Evolutionary conservation across 2,888 invertebrate species (phyloP).

Genomic region (Scelioninae gen. 1): DNA sequence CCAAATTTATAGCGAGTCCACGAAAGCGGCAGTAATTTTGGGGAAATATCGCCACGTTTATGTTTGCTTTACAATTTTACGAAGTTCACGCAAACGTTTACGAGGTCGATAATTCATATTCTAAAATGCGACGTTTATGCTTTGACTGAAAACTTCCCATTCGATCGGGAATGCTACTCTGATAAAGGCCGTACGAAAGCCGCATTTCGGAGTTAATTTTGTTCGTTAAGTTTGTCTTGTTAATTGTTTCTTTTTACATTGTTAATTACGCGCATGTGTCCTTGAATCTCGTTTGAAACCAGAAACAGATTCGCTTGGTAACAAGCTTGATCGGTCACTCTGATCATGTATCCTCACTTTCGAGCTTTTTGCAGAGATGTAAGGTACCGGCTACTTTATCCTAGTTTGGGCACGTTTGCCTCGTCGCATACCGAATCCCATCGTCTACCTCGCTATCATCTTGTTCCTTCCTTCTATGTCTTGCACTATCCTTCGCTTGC

Average conservation of each 20-base stretch:
- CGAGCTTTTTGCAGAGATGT: slow-evolving; percentile 72
- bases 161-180: neutral
- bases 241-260: slow-evolving; percentile 41
- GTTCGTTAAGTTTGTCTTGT: slow-evolving; percentile 3
- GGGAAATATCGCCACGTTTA: slow-evolving; percentile 20
- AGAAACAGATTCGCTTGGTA: slow-evolving; percentile 50
- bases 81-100: slow-evolving; percentile 28
- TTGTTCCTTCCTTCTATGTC: slow-evolving; percentile 47
- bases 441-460: slow-evolving; percentile 59
- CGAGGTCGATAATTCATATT: slow-evolving; percentile 23
- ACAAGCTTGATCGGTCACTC: slow-evolving; percentile 44
- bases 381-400: slow-evolving; percentile 76
- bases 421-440: slow-evolving; percentile 76
- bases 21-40: slow-evolving; percentile 26
- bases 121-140: neutral
- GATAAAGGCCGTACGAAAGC: slow-evolving; percentile 1
- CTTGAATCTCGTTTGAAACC: slow-evolving; percentile 24
- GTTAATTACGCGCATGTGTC: slow-evolving; percentile 36
- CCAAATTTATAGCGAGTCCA: slow-evolving; percentile 32
- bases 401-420: slow-evolving; percentile 78
- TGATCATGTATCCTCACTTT: slow-evolving; percentile 69
- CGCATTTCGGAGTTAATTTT: slow-evolving; percentile 9
- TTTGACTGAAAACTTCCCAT: slow-evolving; percentile 1
- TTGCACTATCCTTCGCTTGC: slow-evolving; percentile 28
- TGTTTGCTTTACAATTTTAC: slow-evolving; percentile 21